Percentiles rank a stretch among this genome's conserved stretches.
phyloP scores from a whole-genome alignment of 2,888 invertebrate genomes.

The Habroteleia sp. region DNA sequence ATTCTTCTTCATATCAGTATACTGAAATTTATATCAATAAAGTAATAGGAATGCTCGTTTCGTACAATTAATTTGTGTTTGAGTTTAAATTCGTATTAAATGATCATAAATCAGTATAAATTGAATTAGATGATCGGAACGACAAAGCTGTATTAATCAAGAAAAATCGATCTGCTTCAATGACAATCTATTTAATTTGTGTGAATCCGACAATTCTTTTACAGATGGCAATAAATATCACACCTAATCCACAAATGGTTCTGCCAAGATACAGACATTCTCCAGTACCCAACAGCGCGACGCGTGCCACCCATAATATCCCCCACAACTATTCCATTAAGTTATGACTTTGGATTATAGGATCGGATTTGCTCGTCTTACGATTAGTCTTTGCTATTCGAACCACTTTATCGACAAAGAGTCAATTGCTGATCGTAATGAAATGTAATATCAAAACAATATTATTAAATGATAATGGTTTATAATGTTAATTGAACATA shows the following conservation, averaged over 20 bases:
- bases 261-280: constrained; percentile 71
- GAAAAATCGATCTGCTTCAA: constrained; percentile 16
- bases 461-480: too few species aligned
- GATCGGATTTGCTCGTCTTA: constrained; percentile 68
- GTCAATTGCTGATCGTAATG: constrained; percentile 28
- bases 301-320: constrained; percentile 72
- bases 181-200: constrained; percentile 40
- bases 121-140: constrained; percentile 7
- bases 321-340: constrained; percentile 64
- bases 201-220: constrained; percentile 54
- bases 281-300: constrained; percentile 67
- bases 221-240: constrained; percentile 71
- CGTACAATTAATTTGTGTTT: too few species aligned
- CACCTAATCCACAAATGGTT: constrained; percentile 72
- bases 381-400: constrained; percentile 59
- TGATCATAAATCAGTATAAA: not conserved
- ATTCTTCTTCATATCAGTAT: too few species aligned
- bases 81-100: too few species aligned
- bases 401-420: constrained; percentile 49
- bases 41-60: too few species aligned
- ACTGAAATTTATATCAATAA: too few species aligned
- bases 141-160: constrained; percentile 28
- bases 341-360: constrained; percentile 71
- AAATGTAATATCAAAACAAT: constrained; percentile 23
- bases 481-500: too few species aligned